Evolutionary conservation across 2,113 vertebrate species (phyloP), one percentile per base, ranked within the genome.

Genomic region (Tragelaphus imberbis): DNA sequence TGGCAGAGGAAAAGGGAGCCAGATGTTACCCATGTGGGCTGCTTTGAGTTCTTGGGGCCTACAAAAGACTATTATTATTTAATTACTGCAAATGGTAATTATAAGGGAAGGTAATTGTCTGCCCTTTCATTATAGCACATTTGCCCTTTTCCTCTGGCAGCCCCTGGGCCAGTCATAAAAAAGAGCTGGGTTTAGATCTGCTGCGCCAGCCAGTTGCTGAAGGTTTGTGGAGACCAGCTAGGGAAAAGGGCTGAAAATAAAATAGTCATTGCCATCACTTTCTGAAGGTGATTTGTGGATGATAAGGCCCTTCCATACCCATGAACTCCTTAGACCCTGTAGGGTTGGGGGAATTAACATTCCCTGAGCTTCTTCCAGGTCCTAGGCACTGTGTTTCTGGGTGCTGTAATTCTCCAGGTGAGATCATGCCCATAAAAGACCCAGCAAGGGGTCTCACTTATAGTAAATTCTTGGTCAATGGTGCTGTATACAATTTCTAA

Each of bases 91-190:
- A 96, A 94, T 94, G 86, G 56, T 95, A 96, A 97, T 97, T 98
- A 97, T 88, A 94, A 93, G n/a, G 96, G 77, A 97, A 97, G 96
- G 95, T 97, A 94, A 97, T 97, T 97, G 95, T 91, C 95, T 96
- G 65, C 55, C 65, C 95, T 95, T 97, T 97, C 88, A 97, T 97
- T 96, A 97, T 55, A 53, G 92, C 84, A 65, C 88, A 77, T 77
- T 21, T 94, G 92, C 88, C 91, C 95, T 90, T 96, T 88, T 82
- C 59, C 80, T 84, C 88, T 95, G 77, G 86, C 75, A 93, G 88
- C 88, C 95, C 36, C 75, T 2, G 25, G 94, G 98, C 88, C 94
- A 71, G 23, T 58, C 80, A 44, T 89, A 95, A 96, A 97, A 91
- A 80, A 88, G 58, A 81, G 16, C 61, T 28, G 27, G 51, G 89